These are phyloP conservation scores for Myrmecobius fasciatus DNA, from an alignment of 2,113 vertebrate genomes.

Conservation along the genomic window DNA sequence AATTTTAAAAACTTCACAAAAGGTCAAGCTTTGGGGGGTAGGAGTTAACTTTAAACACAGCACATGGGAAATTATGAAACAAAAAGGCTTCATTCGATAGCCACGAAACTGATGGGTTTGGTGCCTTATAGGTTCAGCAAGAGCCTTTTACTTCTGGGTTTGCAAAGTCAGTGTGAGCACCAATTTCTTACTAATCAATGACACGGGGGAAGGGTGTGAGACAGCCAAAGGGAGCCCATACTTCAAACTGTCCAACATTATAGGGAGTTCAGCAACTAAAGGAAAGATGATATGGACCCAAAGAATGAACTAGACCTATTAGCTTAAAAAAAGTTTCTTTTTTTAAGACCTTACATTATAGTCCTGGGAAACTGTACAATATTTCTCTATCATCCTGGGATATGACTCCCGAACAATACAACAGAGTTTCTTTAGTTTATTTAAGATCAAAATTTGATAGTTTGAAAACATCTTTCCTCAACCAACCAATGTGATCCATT, in stretches of 20 bases:
- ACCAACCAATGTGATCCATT: neutral
- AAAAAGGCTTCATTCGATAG: constrained; percentile 15
- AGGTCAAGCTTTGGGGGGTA: constrained; percentile 14
- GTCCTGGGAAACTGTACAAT: neutral
- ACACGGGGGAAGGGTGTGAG: neutral
- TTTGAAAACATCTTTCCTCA: neutral
- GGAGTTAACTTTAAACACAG: constrained; percentile 40
- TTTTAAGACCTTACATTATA: neutral
- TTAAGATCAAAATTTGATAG: neutral
- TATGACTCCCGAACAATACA: neutral
- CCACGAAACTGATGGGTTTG: constrained; percentile 7
- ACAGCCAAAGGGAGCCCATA: neutral
- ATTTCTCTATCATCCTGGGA: neutral
- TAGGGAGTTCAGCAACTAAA: neutral
- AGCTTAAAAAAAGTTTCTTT: neutral
- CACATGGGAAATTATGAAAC: neutral
- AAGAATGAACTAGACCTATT: neutral
- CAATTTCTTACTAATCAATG: constrained; percentile 18
- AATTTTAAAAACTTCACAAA: constrained; percentile 52
- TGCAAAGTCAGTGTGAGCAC: neutral
- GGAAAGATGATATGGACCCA: neutral
- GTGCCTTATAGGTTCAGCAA: neutral
- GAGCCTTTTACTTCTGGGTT: neutral
- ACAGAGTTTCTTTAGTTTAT: neutral
- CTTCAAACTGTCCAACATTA: neutral